phyloP scores from a whole-genome alignment of 30 jellyfish, hydroid and myxozoan species.

The Aurelia sp. region DNA sequence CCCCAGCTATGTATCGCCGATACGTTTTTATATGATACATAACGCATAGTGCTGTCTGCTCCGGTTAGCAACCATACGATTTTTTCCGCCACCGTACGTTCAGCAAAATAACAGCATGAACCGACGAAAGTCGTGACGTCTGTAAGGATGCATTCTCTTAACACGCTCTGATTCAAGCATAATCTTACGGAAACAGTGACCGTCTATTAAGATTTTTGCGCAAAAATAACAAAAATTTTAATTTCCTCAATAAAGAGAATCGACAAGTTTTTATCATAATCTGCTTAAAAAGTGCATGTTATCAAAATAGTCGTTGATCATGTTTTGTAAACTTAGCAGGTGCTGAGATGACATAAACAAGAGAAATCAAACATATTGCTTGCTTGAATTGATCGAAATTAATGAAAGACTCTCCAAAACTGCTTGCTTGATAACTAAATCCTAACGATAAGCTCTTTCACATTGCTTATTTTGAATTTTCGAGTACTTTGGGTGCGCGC shows the following conservation, averaged over 20 bases:
- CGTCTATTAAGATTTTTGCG: too few species aligned
- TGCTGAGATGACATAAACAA: constrained; percentile 20
- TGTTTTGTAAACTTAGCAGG: constrained; percentile 48
- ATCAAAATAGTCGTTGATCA: constrained; percentile 38
- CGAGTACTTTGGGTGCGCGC: not conserved
- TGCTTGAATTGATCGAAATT: constrained; percentile 31
- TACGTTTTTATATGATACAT: too few species aligned
- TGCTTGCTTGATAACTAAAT: constrained; percentile 28
- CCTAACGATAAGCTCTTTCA: constrained; percentile 5
- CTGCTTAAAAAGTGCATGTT: constrained; percentile 52
- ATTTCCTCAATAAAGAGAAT: not conserved
- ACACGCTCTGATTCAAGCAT: too few species aligned
- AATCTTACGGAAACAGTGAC: too few species aligned
- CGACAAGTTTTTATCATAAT: constrained; percentile 28
- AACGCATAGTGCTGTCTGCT: too few species aligned
- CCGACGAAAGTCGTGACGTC: too few species aligned
- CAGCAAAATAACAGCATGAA: too few species aligned
- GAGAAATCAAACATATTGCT: constrained; percentile 13
- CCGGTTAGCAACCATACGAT: too few species aligned
- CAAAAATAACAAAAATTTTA: too few species aligned
- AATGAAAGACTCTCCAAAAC: constrained; percentile 5
- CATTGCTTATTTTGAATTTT: constrained; percentile 11
- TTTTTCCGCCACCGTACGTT: too few species aligned
- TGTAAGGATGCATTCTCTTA: too few species aligned
- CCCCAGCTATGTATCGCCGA: too few species aligned